These are phyloP conservation scores for Masticophis lateralis DNA, from an alignment of 2,797 vertebrate species.

Conservation along the genomic window DNA sequence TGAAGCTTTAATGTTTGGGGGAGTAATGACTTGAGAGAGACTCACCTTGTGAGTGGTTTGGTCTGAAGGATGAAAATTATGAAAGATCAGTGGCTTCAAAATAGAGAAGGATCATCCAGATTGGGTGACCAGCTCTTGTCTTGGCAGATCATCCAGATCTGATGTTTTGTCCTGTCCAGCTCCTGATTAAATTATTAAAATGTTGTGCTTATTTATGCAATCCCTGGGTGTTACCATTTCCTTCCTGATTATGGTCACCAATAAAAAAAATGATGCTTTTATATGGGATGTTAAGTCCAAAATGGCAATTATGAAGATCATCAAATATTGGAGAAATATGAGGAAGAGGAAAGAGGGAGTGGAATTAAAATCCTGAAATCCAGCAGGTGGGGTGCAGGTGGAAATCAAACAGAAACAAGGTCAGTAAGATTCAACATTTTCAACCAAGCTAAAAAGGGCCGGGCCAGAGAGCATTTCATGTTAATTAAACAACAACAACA, in stretches of 20 bases:
- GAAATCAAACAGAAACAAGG: conserved; percentile 43
- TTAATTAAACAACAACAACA: conserved; percentile 47
- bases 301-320: conserved; percentile 13
- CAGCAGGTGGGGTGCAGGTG: not conserved
- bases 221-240: not conserved
- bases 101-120: not conserved
- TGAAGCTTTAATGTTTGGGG: not conserved
- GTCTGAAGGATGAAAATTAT: not conserved
- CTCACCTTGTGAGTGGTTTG: not conserved
- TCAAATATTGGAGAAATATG: not conserved
- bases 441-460: conserved; percentile 23
- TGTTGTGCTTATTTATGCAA: not conserved
- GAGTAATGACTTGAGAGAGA: not conserved
- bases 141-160: not conserved
- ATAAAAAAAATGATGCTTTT: not conserved
- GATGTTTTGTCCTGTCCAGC: not conserved
- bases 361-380: conserved; percentile 31
- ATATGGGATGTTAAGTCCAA: conserved; percentile 11
- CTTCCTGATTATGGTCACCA: not conserved
- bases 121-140: not conserved
- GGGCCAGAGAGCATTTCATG: conserved; percentile 43
- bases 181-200: not conserved
- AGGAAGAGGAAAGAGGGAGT: not conserved
- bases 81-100: not conserved
- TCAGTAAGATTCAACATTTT: conserved; percentile 46